Conservation (phyloP, 2,888 invertebrate species). For the Athetis lepigone region DNA sequence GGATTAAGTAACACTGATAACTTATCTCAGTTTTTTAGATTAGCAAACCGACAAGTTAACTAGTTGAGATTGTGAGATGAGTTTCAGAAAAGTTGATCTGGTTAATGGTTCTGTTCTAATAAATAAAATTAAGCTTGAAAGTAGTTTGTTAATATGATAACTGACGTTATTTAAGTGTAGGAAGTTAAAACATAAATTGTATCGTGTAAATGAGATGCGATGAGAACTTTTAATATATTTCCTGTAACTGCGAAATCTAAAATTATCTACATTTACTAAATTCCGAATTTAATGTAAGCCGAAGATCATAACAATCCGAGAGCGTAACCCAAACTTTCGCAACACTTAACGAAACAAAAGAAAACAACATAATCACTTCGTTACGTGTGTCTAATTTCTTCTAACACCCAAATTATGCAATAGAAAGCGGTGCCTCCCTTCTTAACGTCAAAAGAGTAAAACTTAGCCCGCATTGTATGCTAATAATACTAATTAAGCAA, state of each 20-base stretch:
- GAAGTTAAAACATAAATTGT: background rate
- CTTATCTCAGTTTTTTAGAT: slow-evolving; percentile 36
- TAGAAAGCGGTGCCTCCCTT: slow-evolving; percentile 64
- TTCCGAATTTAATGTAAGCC: slow-evolving; percentile 30
- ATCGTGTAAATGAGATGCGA: slow-evolving; percentile 2
- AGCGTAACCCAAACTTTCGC: slow-evolving; percentile 50
- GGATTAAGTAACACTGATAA: slow-evolving; percentile 37
- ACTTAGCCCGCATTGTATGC: slow-evolving; percentile 66
- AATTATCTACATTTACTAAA: slow-evolving; percentile 30
- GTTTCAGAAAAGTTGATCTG: background rate
- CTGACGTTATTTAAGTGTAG: background rate
- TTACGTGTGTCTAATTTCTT: slow-evolving; percentile 56
- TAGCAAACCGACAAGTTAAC: slow-evolving; percentile 34
- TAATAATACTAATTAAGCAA: slow-evolving; percentile 69
- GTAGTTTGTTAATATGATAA: background rate
- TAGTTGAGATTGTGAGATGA: background rate
- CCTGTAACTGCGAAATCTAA: slow-evolving; percentile 10
- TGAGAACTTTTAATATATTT: slow-evolving; percentile 9
- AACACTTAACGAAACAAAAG: slow-evolving; percentile 57
- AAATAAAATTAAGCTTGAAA: background rate
- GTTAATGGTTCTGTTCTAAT: background rate
- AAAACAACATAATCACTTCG: slow-evolving; percentile 54
- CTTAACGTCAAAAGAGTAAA: slow-evolving; percentile 50
- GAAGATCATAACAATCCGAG: slow-evolving; percentile 46
- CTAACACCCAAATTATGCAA: slow-evolving; percentile 54